These are phyloP conservation scores for Leucopternis melanops DNA, from an alignment of 2,113 vertebrate species.

Conservation along the genomic window DNA sequence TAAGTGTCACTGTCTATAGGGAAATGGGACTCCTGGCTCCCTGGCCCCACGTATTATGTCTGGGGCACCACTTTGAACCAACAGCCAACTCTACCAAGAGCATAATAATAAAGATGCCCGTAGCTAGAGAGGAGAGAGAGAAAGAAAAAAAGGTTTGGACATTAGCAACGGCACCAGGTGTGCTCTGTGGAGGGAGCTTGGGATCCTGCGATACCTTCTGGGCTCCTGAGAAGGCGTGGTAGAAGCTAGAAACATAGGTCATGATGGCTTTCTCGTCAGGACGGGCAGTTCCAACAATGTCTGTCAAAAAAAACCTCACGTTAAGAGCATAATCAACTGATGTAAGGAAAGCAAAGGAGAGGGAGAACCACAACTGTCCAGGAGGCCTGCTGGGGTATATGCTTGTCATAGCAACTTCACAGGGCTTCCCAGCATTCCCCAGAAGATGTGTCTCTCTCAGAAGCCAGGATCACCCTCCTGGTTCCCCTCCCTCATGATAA, in stretches of 20 bases:
- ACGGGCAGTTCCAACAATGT: conserved; percentile 98
- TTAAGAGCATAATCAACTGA: conserved; percentile 64
- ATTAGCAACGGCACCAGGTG: conserved; percentile 76
- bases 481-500: background rate
- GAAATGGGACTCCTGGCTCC: background rate
- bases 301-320: conserved; percentile 77
- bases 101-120: conserved; percentile 57
- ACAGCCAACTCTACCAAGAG: conserved; percentile 62
- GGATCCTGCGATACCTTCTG: conserved; percentile 97
- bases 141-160: conserved; percentile 69
- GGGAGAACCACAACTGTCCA: conserved; percentile 6
- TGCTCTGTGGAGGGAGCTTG: conserved; percentile 68
- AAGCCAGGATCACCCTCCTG: background rate
- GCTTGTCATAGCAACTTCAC: background rate
- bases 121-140: conserved; percentile 55
- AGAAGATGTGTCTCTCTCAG: background rate
- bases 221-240: conserved; percentile 99
- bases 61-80: conserved; percentile 58
- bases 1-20: background rate
- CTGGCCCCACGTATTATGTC: background rate
- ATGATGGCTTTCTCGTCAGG: conserved; percentile 99
- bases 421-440: background rate
- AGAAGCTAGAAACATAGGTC: conserved; percentile 99
- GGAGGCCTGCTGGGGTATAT: background rate
- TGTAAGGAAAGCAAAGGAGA: conserved; percentile 25